Evolutionary conservation across 1,140 invertebrate species (phyloP).

Genomic region (Dolichoris vasculosae): DNA sequence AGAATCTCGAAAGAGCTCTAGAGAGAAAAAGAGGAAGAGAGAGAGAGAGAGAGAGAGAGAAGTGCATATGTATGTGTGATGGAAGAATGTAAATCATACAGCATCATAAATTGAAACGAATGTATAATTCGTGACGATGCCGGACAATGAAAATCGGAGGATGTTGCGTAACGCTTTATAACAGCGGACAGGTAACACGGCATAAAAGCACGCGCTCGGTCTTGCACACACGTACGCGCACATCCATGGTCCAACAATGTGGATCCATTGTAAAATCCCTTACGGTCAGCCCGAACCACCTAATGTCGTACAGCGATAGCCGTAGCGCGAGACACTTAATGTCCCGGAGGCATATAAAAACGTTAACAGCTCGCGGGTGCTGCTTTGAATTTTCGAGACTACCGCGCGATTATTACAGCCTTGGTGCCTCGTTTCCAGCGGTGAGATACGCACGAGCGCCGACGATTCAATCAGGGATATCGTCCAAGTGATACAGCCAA

Average conservation of each 20-base stretch:
- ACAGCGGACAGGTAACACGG: constrained; percentile 55
- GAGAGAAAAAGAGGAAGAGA: not conserved
- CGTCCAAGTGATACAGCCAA: too few species aligned
- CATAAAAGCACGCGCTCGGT: constrained; percentile 50
- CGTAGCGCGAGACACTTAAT: constrained; percentile 6
- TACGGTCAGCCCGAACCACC: constrained; percentile 3
- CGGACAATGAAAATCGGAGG: constrained; percentile 60
- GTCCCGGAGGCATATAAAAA: constrained; percentile 12
- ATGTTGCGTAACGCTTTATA: constrained; percentile 57
- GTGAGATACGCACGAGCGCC: not conserved
- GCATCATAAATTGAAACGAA: constrained; percentile 53
- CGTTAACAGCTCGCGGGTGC: not conserved
- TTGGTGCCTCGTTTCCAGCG: not conserved
- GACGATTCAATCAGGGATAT: not conserved
- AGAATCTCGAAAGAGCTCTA: constrained; percentile 27
- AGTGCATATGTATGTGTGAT: not conserved
- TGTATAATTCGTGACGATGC: constrained; percentile 60
- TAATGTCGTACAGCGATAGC: not conserved
- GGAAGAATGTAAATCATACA: constrained; percentile 49
- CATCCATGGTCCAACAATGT: not conserved
- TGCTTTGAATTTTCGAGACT: not conserved
- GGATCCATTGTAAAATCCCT: constrained; percentile 29
- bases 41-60: not conserved
- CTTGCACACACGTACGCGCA: not conserved
- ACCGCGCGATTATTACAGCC: not conserved